Evolutionary conservation across 2,113 vertebrate species (phyloP), one percentile per base, ranked within the genome.

Genomic region (Tretioscincus oriximinensis): DNA sequence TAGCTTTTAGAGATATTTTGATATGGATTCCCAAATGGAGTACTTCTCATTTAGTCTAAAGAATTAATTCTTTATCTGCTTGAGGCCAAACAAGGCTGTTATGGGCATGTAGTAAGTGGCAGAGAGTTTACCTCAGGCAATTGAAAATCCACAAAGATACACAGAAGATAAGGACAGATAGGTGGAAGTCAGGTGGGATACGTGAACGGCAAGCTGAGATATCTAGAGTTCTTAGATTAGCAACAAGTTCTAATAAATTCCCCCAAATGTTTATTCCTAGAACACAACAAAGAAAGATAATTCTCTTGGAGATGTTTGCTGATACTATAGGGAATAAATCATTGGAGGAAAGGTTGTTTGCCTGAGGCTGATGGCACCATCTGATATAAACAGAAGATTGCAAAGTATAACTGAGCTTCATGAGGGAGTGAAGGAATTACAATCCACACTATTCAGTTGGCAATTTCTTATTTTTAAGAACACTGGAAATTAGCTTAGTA

Each of bases 251-350:
- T 22, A 73, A 0, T 73, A 67, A 87, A 84, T 77, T 82, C 72
- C 65, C 58, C 60, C 83, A 86, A 87, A 89, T 91, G 87, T 85
- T 78, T 81, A 85, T 87, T 90, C 80, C 69, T 86, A 26, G 69
- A 60, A 68, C 35, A 41, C 35, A 41, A 41, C 26, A 76, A 78
- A 83, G 28, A 58, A 87, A 89, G 85, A 65, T 82, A 35, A 86
- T 86, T 92, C 83, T 65, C 31, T 65, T 69, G 26, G 28, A 18
- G 88, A 51, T 51, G 2, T 51, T 51, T 51, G 9, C 9, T 14
- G 9, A 14, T 51, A 51, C 49, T 51, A 51, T 51, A 8, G 12
- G 54, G 54, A 58, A 58, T 58, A 58, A 58, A 58, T 58, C 54
- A 58, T 58, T 58, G 10, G 20, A 69, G 7, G 24, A 41, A 64